Conservation (phyloP, 2,888 invertebrate species). For the Tribolium freemani region DNA sequence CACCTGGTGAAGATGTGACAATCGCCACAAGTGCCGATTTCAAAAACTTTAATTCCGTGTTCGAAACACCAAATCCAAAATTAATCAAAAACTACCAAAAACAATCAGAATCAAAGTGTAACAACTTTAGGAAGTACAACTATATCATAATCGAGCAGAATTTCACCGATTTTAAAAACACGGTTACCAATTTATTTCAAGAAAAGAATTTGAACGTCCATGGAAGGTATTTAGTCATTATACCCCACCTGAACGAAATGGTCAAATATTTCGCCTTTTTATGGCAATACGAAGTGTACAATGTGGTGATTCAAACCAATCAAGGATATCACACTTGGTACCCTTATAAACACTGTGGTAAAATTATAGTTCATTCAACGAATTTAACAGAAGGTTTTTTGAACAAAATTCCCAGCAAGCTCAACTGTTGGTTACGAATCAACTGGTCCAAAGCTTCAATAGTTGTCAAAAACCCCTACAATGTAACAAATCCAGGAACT, state of each 20-base stretch:
- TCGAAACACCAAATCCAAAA: not conserved
- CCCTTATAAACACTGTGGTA: not conserved
- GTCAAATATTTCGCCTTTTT: not conserved
- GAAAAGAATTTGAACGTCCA: not conserved
- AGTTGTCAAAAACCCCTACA: not conserved
- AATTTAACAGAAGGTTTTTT: not conserved
- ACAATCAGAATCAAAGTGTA: not conserved
- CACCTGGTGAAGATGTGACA: not conserved
- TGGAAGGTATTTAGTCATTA: not conserved
- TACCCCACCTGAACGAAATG: not conserved
- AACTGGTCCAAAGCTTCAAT: not conserved
- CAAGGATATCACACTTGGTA: conserved; percentile 5
- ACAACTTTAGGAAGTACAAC: not conserved
- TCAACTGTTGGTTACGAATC: not conserved
- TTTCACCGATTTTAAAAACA: not conserved
- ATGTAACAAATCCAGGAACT: not conserved
- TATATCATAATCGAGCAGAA: not conserved
- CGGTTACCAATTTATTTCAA: not conserved
- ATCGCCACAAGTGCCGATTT: not conserved
- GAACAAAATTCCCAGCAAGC: not conserved
- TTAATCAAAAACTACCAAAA: not conserved
- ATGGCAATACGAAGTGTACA: not conserved
- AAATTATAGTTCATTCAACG: not conserved
- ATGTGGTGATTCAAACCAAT: not conserved
- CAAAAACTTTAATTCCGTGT: not conserved